phyloP scores from a whole-genome alignment of 2,797 vertebrate species.

The Danio tinwini region DNA sequence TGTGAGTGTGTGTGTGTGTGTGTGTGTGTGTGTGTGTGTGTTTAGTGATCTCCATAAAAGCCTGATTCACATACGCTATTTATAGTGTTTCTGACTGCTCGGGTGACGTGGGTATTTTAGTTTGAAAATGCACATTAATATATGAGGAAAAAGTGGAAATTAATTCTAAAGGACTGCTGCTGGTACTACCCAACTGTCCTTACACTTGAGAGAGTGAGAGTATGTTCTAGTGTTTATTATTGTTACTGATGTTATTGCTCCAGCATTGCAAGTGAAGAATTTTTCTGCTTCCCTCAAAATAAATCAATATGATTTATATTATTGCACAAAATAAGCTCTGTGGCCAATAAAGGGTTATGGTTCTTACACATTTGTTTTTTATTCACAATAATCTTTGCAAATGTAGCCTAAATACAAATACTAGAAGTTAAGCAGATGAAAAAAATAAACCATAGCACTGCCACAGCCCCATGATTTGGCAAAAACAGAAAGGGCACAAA shows the following conservation, averaged over 20 bases:
- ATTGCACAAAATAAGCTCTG: background rate
- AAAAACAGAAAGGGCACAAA: no score
- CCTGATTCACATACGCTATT: conserved; percentile 30
- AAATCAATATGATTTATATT: background rate
- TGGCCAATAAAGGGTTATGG: background rate
- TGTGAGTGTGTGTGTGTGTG: conserved; percentile 13
- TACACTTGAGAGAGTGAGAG: background rate
- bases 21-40: conserved; percentile 15
- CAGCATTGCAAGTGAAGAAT: background rate
- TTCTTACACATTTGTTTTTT: background rate
- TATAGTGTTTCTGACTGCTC: background rate
- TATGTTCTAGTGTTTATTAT: background rate
- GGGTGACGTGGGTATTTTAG: no score
- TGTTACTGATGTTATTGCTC: background rate
- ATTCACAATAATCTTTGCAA: background rate
- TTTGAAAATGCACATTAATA: background rate
- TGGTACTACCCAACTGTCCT: background rate
- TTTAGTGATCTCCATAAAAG: conserved; percentile 27
- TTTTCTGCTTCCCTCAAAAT: background rate
- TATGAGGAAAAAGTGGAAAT: background rate
- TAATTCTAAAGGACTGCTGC: background rate
- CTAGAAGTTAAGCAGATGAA: background rate
- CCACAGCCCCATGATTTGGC: background rate
- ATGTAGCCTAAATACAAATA: background rate
- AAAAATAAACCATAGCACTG: background rate